These are phyloP conservation scores for Limenitis camilla DNA, from an alignment of 2,888 invertebrate species.

Conservation along the genomic window DNA sequence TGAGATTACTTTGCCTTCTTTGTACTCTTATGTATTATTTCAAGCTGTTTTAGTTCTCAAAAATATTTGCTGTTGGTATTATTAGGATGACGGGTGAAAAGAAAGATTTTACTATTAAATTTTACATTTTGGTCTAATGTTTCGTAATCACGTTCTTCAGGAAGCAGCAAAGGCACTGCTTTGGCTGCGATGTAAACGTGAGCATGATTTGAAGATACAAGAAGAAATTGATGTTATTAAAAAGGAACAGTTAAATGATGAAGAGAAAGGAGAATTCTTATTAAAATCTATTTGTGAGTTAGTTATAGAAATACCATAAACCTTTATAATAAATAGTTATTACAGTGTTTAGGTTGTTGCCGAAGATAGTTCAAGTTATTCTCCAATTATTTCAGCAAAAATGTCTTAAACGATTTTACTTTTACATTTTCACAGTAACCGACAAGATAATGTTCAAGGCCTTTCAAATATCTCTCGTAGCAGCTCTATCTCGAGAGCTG, in stretches of 20 bases:
- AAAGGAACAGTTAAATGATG: constrained; percentile 48
- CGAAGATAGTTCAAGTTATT: too few relatives aligned
- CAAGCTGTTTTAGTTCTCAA: neutral
- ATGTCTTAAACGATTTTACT: neutral
- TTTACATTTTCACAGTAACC: constrained; percentile 23
- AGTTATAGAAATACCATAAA: too few relatives aligned
- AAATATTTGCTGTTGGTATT: neutral
- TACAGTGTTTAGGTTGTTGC: neutral
- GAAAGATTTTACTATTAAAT: too few relatives aligned
- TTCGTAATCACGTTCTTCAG: constrained; percentile 29
- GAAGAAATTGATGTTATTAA: constrained; percentile 43
- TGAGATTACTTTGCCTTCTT: constrained; percentile 33
- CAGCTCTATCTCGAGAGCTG: constrained; percentile 30
- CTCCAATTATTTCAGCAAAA: neutral
- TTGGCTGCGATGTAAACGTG: constrained; percentile 52
- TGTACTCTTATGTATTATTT: neutral
- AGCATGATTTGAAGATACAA: constrained; percentile 32
- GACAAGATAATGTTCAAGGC: constrained; percentile 29
- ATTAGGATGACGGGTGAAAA: too few relatives aligned
- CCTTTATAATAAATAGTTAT: neutral
- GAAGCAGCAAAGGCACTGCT: constrained; percentile 47
- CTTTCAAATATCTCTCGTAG: constrained; percentile 30
- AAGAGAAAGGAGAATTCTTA: constrained; percentile 40
- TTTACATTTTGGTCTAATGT: neutral
- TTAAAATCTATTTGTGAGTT: constrained; percentile 48